A percentile compares a stretch with the other conserved stretches of the same genome.
Conservation (phyloP, 2,888 invertebrate genomes). For the Nycteola revayana region DNA sequence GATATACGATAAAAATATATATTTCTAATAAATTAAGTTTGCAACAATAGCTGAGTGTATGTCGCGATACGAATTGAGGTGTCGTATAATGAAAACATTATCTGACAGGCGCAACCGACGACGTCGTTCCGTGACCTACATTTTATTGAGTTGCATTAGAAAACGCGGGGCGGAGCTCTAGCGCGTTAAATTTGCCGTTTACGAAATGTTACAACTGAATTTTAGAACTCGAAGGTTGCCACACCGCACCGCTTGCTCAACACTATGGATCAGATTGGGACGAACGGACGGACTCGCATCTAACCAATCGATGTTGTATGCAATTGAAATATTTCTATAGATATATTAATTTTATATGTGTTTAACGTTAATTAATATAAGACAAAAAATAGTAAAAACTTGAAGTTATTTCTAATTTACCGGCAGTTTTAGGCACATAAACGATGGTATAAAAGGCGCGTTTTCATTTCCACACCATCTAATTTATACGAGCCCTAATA, state of each 20-base stretch:
- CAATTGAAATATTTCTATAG: too few species aligned
- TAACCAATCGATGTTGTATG: too few species aligned
- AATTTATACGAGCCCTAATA: conserved; percentile 11
- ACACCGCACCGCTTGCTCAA: conserved; percentile 68
- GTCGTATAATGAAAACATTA: conserved; percentile 32
- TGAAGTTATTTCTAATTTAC: too few species aligned
- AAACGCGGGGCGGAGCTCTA: conserved; percentile 71
- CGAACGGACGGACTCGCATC: too few species aligned
- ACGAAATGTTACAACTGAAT: conserved; percentile 78
- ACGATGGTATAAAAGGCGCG: too few species aligned
- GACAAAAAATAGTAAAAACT: too few species aligned
- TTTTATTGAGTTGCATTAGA: conserved; percentile 73
- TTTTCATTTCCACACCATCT: background rate
- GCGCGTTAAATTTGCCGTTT: conserved; percentile 77
- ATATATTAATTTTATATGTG: too few species aligned
- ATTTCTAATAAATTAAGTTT: too few species aligned
- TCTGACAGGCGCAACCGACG: conserved; percentile 38
- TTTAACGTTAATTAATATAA: too few species aligned
- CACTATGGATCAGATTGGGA: conserved; percentile 51
- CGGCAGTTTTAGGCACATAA: too few species aligned
- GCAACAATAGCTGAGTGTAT: too few species aligned
- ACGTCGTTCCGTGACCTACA: conserved; percentile 67
- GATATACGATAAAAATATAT: too few species aligned
- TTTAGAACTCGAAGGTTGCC: conserved; percentile 71
- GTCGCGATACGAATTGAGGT: conserved; percentile 19